Evolutionary conservation across 2,888 invertebrate species (phyloP), one percentile per base, ranked within the genome.

Genomic region (Orgyia antiqua): DNA sequence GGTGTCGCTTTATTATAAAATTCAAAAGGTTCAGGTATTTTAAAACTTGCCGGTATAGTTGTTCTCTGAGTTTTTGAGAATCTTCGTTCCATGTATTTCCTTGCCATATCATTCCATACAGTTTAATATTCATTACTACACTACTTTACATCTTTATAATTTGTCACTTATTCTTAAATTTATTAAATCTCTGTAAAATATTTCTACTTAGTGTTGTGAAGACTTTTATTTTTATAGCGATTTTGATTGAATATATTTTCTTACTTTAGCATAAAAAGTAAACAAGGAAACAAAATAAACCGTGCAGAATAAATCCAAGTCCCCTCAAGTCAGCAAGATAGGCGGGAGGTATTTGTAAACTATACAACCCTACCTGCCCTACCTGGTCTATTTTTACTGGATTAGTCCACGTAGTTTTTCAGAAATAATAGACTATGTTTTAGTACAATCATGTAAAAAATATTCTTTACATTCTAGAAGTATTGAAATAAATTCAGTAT

Each of bases 41-140:
- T 87, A 44, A 86, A 84, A 48, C 73, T 80, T 24, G 79, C 58
- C 13, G 87, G 86, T 58, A 86, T 86, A 2, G 87, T 86, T 2
- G 82, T 84, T 29, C 77, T 78, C 24, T 80, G 76, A 4, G 86
- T 68, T 49, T 83, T 86, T 3, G 84, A 75, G 43, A 86, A 80
- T 42, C 76, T 70, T 47, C 82, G 82, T 76, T 87, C 87, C 83
- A 87, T 86, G 72, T 86, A 87, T 77, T 87, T 87, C 68, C 77
- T 84, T 70, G 87, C 86, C 86, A 87, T 84, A 54, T 67, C 83
- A 77, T 59, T 52, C 48, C 63, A 65, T 52, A 30, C 27, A 32
- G 36, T 32, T 45, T 30, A 42, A 23, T 35, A 37, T 32, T 41
- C 41, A 44, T 42, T 30, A 48, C 36, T 15, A n/a, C n/a, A n/a